Base-by-base conservation (phyloP, 2,797 vertebrate species). In the Cossypha caffra region DNA sequence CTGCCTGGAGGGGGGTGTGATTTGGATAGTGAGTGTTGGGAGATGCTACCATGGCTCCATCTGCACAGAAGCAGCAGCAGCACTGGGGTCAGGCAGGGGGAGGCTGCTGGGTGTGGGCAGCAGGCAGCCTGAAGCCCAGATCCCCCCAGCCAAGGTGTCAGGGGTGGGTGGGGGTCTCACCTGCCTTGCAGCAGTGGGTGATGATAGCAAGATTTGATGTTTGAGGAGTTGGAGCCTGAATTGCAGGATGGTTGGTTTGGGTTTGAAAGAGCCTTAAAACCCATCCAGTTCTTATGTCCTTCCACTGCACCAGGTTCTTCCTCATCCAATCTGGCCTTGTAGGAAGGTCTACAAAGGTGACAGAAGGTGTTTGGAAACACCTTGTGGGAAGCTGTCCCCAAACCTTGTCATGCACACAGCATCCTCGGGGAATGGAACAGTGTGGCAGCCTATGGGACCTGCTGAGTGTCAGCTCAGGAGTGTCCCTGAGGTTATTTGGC, bases 111-210 rank as follows among this genome's bases (percentile, higher is more conserved):
- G 66, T 4, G 24, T 37, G 16, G 55, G 37, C 74, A 64, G 13
- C 3, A 33, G 62, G 66, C 42, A 74, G 51, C 47, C 45, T 38
- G 51, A 50, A 37, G 42, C 42, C 79, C 0, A 0, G 21, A 20
- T 29, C 13, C 11, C 7, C 62, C 37, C 2, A 1, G 7, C 12
- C 0, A 1, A 58, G 48, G 54, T 38, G 24, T 24, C 7, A 28
- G 31, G 20, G 11, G 5, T 13, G 35, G 40, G 9, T 10, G n/a
- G 6, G 16, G 9, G 12, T n/a, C 40, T 69, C 40, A 24, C 5
- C 33, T 29, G 20, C 58, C 20, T 55, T 55, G 26, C 48, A 35
- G 15, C 14, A 7, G 13, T n/a, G 55, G 57, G 37, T 0, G 0
- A 25, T 3, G 6, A 52, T 38, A 38, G 29, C 26, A 28, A 25